Base-by-base conservation (phyloP, 1,140 invertebrate genomes). In the Nixonia krombeini region DNA sequence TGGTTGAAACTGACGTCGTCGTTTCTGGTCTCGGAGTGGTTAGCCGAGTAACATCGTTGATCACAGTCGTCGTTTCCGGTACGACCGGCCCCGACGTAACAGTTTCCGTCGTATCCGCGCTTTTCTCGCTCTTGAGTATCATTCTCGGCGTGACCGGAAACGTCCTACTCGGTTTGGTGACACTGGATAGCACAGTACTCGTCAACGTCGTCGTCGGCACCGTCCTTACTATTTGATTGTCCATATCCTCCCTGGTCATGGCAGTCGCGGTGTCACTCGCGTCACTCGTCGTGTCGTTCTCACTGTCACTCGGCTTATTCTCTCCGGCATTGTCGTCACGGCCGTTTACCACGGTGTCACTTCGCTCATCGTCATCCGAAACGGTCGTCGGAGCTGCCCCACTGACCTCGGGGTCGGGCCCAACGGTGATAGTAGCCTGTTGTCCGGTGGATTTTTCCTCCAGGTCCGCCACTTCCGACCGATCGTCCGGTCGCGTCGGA, bases 91-190 rank as follows among this genome's bases (percentile, higher is more conserved):
- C n/a, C 1, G 13, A 49, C 5, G 42, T 42, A 52, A 45, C 59
- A 12, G 46, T 17, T 21, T 44, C 55, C 4, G 16, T 50, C 6
- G 38, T 44, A 33, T 44, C 26, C 16, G 46, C 46, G 0, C 13
- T 42, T 33, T 7, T 26, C 7, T 45, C 45, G 8, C 23, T 40
- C 33, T 37, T 17, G 4, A 37, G 7, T 12, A 77, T 16, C 58
- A 75, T 76, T 15, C 47, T 73, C 15, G 77, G 78, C 1, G 77
- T 81, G 5, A 78, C 76, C 6, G 78, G 69, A 17, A 76, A 76
- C 35, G 62, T 45, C 15, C 45, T 10, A 7, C 13, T 13, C 13
- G 55, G 18, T 38, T 56, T 46, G 12, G 28, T 10, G 3, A 18
- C 15, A 12, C 21, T 29, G 1, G 72, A 55, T 13, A 51, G 47